A percentile compares a stretch with the other conserved stretches of the same genome.
These are phyloP conservation scores for Ichneumoninae sp. DNA, from an alignment of 2,888 invertebrate genomes.

Conservation along the genomic window DNA sequence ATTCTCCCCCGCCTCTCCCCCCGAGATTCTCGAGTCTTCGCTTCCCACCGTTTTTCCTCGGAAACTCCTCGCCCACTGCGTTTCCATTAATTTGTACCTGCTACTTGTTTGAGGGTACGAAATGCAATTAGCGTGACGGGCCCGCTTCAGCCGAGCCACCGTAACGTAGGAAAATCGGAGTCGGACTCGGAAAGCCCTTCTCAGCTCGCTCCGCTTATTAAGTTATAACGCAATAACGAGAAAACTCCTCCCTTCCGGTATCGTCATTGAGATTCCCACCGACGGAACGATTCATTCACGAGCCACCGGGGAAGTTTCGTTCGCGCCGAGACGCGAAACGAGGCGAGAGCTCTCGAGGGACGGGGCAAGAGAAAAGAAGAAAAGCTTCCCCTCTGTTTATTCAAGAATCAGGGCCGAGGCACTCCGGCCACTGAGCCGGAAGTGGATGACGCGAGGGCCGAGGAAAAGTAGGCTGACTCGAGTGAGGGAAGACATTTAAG, in stretches of 20 bases:
- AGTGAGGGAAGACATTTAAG: slow-evolving; percentile 41
- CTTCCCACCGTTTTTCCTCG: slow-evolving; percentile 2
- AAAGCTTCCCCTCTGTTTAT: slow-evolving; percentile 52
- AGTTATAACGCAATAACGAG: slow-evolving; percentile 11
- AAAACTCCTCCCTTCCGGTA: not conserved
- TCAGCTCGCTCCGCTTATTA: not conserved
- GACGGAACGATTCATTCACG: slow-evolving; percentile 25
- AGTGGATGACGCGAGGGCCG: slow-evolving; percentile 55
- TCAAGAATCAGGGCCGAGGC: slow-evolving; percentile 61
- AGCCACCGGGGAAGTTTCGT: not conserved
- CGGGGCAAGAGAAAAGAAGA: slow-evolving; percentile 19
- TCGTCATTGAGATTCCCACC: not conserved
- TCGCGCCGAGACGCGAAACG: slow-evolving; percentile 40
- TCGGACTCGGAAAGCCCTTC: not conserved
- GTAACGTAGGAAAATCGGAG: not conserved
- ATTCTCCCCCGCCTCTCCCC: slow-evolving; percentile 10
- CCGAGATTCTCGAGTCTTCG: slow-evolving; percentile 1
- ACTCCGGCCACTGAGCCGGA: slow-evolving; percentile 66
- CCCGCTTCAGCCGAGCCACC: not conserved
- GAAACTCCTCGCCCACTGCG: not conserved
- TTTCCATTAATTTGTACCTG: slow-evolving; percentile 35
- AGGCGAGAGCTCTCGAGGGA: slow-evolving; percentile 17
- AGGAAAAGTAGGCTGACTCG: slow-evolving; percentile 54
- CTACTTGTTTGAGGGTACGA: slow-evolving; percentile 39
- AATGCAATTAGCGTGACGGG: slow-evolving; percentile 29